Evolutionary conservation across 2,888 invertebrate species (phyloP).

Genomic region (Ellobium chinense): DNA sequence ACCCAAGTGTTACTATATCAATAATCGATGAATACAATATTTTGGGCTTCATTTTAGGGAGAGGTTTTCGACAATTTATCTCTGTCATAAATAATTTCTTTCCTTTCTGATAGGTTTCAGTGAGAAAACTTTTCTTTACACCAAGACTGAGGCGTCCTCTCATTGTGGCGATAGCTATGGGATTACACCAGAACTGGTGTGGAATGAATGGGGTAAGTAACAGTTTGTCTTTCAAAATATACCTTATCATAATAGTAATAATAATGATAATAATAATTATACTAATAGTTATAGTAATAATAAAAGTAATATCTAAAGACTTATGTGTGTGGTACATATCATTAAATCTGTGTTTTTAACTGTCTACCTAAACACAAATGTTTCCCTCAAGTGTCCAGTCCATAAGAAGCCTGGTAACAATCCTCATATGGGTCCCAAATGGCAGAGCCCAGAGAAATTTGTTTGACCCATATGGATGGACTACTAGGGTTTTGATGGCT

Average conservation of each 20-base stretch:
- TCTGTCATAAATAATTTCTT: not conserved
- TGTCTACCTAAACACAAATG: too few species aligned
- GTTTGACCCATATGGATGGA: too few species aligned
- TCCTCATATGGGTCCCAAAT: too few species aligned
- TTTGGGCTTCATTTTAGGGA: too few species aligned
- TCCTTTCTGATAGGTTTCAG: conserved; percentile 16
- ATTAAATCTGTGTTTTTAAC: not conserved
- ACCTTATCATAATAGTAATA: conserved; percentile 4
- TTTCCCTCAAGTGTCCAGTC: too few species aligned
- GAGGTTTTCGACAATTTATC: too few species aligned
- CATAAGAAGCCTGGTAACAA: too few species aligned
- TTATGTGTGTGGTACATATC: not conserved
- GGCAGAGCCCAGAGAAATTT: too few species aligned
- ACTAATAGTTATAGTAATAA: conserved; percentile 2
- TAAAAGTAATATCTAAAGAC: not conserved
- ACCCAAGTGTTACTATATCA: not conserved
- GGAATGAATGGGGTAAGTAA: conserved; percentile 13
- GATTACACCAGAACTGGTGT: conserved; percentile 27
- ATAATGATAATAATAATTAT: conserved; percentile 1
- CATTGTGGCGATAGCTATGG: conserved; percentile 12
- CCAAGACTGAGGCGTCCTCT: conserved; percentile 14
- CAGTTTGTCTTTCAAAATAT: not conserved
- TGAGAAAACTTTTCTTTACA: not conserved
- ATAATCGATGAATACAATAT: not conserved
- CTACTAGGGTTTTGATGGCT: too few species aligned